These are phyloP conservation scores for Porites rus DNA, from an alignment of 92 coral and sea anemone genomes.

Conservation along the genomic window DNA sequence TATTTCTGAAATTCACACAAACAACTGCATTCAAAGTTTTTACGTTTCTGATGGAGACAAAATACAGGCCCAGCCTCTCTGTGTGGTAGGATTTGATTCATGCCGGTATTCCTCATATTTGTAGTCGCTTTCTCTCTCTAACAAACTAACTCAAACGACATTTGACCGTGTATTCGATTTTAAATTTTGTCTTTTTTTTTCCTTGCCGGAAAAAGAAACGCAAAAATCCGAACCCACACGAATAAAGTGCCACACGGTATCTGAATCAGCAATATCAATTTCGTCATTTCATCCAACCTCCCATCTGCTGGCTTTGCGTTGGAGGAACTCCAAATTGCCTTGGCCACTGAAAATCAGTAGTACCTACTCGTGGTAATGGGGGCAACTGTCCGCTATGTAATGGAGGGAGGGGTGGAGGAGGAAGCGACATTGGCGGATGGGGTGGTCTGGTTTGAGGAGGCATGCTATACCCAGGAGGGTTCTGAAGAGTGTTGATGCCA, in stretches of 20 bases:
- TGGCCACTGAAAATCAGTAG: conserved; percentile 79
- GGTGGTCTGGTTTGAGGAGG: conserved; percentile 72
- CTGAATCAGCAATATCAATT: neutral
- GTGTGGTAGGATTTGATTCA: no score
- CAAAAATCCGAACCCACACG: no score
- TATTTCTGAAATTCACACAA: no score
- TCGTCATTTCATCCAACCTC: conserved; percentile 96
- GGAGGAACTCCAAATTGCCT: conserved; percentile 88
- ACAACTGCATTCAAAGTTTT: no score
- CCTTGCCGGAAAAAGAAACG: no score
- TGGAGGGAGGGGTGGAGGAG: conserved; percentile 85
- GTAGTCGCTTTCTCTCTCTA: no score
- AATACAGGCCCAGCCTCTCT: no score
- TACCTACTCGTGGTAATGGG: conserved; percentile 68
- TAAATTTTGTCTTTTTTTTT: no score
- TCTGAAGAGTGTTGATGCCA: conserved; percentile 65
- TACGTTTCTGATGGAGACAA: no score
- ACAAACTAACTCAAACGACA: no score
- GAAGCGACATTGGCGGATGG: conserved; percentile 73
- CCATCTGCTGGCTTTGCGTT: conserved; percentile 79
- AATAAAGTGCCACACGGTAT: neutral
- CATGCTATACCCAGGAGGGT: conserved; percentile 79
- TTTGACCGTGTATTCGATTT: no score
- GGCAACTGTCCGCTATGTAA: conserved; percentile 71
- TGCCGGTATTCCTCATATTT: no score